Conservation (phyloP, 2,797 vertebrate genomes). For the Phaenicophaeus curvirostris region DNA sequence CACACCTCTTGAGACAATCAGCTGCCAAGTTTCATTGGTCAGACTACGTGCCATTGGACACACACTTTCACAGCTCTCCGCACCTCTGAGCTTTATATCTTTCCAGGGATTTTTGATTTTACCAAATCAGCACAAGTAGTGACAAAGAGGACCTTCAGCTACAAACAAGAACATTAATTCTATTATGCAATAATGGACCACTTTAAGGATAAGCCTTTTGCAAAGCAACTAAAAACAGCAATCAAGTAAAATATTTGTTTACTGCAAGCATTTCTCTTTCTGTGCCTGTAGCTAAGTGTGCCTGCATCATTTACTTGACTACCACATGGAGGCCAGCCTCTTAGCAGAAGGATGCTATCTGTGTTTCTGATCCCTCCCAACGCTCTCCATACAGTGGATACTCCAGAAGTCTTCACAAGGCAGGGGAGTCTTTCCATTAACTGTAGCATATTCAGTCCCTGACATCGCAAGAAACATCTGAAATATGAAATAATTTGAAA, state of each 20-base stretch:
- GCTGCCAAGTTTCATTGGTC: neutral
- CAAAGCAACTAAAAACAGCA: neutral
- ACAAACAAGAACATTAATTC: neutral
- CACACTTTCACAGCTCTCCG: fast-evolving
- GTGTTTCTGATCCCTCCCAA: neutral
- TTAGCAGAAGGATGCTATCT: neutral
- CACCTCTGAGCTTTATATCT: neutral
- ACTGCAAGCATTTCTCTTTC: neutral
- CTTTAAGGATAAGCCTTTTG: neutral
- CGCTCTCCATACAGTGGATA: neutral
- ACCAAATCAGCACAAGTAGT: neutral
- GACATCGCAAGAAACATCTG: neutral
- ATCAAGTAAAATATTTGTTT: neutral
- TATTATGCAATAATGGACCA: neutral
- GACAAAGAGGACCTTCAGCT: neutral
- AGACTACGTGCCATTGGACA: neutral
- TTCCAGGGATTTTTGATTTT: neutral
- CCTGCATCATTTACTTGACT: neutral
- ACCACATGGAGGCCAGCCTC: neutral
- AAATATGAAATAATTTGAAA: neutral
- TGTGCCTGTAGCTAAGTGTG: neutral
- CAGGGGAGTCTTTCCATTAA: neutral
- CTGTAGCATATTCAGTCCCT: neutral
- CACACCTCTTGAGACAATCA: neutral
- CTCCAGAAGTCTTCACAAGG: neutral